Conservation (phyloP, 2,888 invertebrate species). For the Apamea monoglypha region DNA sequence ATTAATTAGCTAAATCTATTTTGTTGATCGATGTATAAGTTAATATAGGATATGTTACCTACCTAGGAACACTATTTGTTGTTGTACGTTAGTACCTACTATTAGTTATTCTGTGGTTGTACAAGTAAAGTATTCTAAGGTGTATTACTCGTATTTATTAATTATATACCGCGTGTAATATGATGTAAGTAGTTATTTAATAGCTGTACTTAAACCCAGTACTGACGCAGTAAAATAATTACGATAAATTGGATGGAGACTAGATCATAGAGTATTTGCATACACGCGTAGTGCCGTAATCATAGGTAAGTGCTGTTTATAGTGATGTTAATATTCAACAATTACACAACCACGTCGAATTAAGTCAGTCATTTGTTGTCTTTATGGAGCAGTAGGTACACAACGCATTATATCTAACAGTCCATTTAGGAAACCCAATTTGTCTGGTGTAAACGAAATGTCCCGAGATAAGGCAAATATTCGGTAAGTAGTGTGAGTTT, state of each 20-base stretch:
- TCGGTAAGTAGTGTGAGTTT: not conserved
- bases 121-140: conserved; percentile 8
- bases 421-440: conserved; percentile 17
- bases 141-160: not conserved
- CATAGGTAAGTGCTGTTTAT: conserved; percentile 21
- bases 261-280: conserved; percentile 43
- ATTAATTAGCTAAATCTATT: not conserved
- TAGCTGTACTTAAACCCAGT: conserved; percentile 30
- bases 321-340: conserved; percentile 25
- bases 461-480: conserved; percentile 18
- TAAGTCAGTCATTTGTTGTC: conserved; percentile 20
- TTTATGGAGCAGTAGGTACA: conserved; percentile 20
- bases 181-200: conserved; percentile 25
- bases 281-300: conserved; percentile 35
- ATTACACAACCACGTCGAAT: conserved; percentile 21
- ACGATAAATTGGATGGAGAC: conserved; percentile 50
- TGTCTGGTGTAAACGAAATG: conserved; percentile 16
- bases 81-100: too few relatives aligned
- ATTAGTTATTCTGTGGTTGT: not conserved
- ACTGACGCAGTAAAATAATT: conserved; percentile 46
- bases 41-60: not conserved
- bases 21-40: not conserved
- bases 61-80: not conserved
- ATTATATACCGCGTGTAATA: not conserved
- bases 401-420: not conserved